Base-by-base conservation (phyloP, 92 coral and sea anemone genomes). In the Siderastrea siderea region DNA sequence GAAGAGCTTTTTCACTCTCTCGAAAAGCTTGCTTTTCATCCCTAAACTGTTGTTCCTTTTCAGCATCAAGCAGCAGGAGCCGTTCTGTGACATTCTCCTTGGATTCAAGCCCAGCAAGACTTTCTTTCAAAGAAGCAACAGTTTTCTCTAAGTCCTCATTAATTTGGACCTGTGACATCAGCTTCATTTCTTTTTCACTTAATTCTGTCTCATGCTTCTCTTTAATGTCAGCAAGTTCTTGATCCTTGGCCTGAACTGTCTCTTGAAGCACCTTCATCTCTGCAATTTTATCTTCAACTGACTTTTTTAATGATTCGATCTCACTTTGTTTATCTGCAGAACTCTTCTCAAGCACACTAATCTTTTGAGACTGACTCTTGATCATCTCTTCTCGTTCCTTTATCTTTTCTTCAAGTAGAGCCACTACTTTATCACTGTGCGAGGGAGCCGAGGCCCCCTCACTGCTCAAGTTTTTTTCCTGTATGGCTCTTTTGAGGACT, bases 401-500 rank as follows among this genome's bases (percentile, higher is more conserved):
- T 11, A 98, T 71, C 79, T 95, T 89, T 70, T 94, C 95, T 78
- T 98, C 99, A 82, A 98, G 80, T 60, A 98, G 82, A 84, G 91
- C 89, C 51, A 94, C 91, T 54, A 97, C 81, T 83, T 91, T 95
- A 72, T 94, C 94, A 59, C 90, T 90, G 75, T 96, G 98, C 61
- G 94, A 83, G 72, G 98, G 58, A 60, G 93, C 64, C 65, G 82
- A 66, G 0, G 83, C 90, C 62, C 84, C 85, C 63, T 97, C 98
- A 51, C 93, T 86, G 58, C 92, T 84, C 81, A 98, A 91, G 88
- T 95, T 96, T 74, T 91, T 89, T 70, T 98, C 98, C 65, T 98
- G 99, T 8, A 98, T 84, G 61, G 99, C 95, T 75, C 95, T 88
- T 78, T 96, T 95, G 66, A 98, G 71, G 26, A 98, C 99, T 60